These are phyloP conservation scores for Sceliomorpha sp. DNA, from an alignment of 2,888 invertebrate species.

Conservation along the genomic window DNA sequence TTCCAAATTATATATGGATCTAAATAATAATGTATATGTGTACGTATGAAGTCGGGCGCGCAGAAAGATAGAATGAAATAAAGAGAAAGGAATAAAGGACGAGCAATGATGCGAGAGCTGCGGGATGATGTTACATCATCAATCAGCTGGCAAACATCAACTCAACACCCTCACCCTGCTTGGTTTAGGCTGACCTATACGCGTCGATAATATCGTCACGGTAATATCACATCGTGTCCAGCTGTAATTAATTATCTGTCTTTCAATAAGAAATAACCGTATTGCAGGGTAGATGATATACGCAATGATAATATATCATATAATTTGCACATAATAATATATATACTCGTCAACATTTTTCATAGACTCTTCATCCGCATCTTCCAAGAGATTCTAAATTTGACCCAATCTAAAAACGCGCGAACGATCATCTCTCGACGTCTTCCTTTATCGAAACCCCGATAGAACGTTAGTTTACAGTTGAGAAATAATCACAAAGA, in stretches of 20 bases:
- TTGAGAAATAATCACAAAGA: too few relatives aligned
- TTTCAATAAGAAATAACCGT: conserved; percentile 48
- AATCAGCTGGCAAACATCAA: conserved; percentile 79
- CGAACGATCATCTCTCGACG: too few relatives aligned
- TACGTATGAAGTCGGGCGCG: too few relatives aligned
- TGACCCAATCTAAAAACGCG: too few relatives aligned
- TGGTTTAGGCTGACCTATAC: conserved; percentile 61
- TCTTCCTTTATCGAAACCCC: too few relatives aligned
- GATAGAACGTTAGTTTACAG: too few relatives aligned
- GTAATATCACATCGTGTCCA: conserved; percentile 52
- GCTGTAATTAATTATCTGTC: conserved; percentile 52
- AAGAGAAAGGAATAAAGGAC: conserved; percentile 53
- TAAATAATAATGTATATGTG: too few relatives aligned
- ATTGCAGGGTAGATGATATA: conserved; percentile 23
- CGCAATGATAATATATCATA: conserved; percentile 3
- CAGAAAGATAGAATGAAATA: conserved; percentile 29
- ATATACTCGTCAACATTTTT: too few relatives aligned
- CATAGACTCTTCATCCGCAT: too few relatives aligned
- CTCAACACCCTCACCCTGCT: conserved; percentile 73
- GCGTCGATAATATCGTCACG: conserved; percentile 59
- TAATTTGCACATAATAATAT: too few relatives aligned
- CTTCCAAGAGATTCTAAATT: too few relatives aligned
- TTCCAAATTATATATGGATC: too few relatives aligned
- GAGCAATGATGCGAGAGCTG: conserved; percentile 52
- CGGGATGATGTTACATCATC: conserved; percentile 78